Base-by-base conservation (phyloP, 2,113 vertebrate species). In the Tragulus kanchil region DNA sequence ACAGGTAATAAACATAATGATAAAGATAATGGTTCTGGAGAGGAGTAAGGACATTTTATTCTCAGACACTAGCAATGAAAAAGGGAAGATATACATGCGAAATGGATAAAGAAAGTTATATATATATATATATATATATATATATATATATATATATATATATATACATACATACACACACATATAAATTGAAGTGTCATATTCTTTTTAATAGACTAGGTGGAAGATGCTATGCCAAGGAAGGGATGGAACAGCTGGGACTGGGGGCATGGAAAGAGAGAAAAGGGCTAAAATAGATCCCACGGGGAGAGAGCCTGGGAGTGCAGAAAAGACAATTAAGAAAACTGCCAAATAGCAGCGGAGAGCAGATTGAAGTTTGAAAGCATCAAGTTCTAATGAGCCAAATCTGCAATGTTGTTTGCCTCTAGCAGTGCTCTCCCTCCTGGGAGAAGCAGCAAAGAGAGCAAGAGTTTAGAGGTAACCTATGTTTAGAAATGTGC, bases 311-410 rank as follows among this genome's bases (percentile, higher is more conserved):
- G 77, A 95, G 96, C 87, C 81, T 77, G 84, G 58, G 92, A 97
- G 90, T 93, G 94, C 95, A 97, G 95, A 93, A 97, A 97, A 97
- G 96, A 98, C 96, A 97, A 97, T 98, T 97, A 96, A 97, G 97
- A 95, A 95, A 94, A 87, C 97, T 98, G 96, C 96, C 97, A 98
- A 97, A 96, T 92, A 97, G 96, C 96, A 97, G 92, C 81, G 95
- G 96, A 97, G 96, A 97, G 95, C 97, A 97, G 97, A 97, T 95
- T 97, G 97, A 97, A 97, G 97, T 96, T 94, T 97, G 97, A 97
- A 97, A 97, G 96, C 97, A 97, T 93, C 54, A 6, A 85, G 92
- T 97, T 93, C 93, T 97, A 98, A 98, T 97, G 97, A 98, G 97
- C 93, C 97, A 97, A 98, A 97, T 98, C 97, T 97, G 96, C 93